Evolutionary conservation across 2,113 vertebrate species (phyloP), one percentile per base, ranked within the genome.

Genomic region (Ancistrus triradiatus): DNA sequence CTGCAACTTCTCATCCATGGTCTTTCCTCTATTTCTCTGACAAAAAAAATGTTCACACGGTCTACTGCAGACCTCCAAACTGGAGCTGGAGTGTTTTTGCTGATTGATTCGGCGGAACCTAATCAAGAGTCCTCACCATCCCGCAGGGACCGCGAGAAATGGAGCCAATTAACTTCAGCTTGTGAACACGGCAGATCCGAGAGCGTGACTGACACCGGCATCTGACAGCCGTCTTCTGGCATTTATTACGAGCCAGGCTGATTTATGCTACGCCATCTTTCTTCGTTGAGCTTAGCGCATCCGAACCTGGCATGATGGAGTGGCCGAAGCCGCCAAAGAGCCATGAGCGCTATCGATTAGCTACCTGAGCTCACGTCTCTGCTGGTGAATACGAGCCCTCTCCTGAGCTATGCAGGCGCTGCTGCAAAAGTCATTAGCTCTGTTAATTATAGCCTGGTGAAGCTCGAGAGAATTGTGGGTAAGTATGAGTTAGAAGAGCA

Each of bases 141-240:
- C 69, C 57, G 17, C 57, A 13, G 46, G n/a, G 44, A 66, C 58
- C 21, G 27, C 19, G 44, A 58, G 59, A 46, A 59, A 68, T 40
- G 43, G 25, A 68, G 59, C 75, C 80, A 81, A 85, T 82, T 84
- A 84, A 80, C 47, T 72, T 10, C 1, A 43, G 68, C 64, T 73
- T 35, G 25, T 21, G 72, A 73, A 66, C 11, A 28, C 56, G 22
- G 68, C 17, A 63, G 64, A 52, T 35, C 57, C 2, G n/a, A 13
- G 3, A 0, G 53, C 10, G 74, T 37, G 57, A 59, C 37, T 65
- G 63, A 58, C 65, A 50, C 56, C 2, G 27, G 55, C 9, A 6
- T 11, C 33, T 19, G 25, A 51, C 59, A 11, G 44, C 18, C 10
- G 7, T 73, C 66, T 76, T 15, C 56, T 4, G 4, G 19, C 35